Conservation (phyloP, 2,888 invertebrate species). For the Eupeodes luniger region DNA sequence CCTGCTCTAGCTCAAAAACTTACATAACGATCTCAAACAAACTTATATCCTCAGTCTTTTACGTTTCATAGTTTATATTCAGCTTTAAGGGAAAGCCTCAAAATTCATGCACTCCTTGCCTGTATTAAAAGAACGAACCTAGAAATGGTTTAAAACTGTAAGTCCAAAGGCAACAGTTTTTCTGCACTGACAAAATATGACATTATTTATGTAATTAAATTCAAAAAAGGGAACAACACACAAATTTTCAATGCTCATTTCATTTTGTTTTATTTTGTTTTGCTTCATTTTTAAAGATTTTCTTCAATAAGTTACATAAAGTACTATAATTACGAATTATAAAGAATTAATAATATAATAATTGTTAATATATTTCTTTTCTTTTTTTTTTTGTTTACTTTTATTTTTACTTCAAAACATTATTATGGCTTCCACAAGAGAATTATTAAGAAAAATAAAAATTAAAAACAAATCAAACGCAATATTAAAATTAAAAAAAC, state of each 20-base stretch:
- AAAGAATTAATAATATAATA: conserved; percentile 67
- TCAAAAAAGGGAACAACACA: neutral
- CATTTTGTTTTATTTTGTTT: conserved; percentile 65
- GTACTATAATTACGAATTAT: conserved; percentile 73
- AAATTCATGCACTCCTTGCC: too few species aligned
- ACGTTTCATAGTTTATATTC: too few species aligned
- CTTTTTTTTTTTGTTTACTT: conserved; percentile 6
- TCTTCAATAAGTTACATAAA: conserved; percentile 73
- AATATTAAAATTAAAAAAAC: neutral
- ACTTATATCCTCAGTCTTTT: too few species aligned
- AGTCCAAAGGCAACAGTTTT: too few species aligned
- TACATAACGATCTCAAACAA: too few species aligned
- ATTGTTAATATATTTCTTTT: conserved; percentile 42
- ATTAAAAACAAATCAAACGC: neutral
- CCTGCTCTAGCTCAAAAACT: too few species aligned
- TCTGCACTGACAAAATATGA: too few species aligned
- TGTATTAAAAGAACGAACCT: too few species aligned
- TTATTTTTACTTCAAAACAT: conserved; percentile 49
- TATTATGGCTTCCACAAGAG: conserved; percentile 44
- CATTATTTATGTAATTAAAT: too few species aligned
- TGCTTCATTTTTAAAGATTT: conserved; percentile 62
- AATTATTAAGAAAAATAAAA: conserved; percentile 25
- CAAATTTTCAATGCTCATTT: conserved; percentile 64
- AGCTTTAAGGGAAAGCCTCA: too few species aligned
- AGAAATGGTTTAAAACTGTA: too few species aligned